These are phyloP conservation scores for Sarcophaga variegata DNA, from an alignment of 2,888 invertebrate species.

Conservation along the genomic window DNA sequence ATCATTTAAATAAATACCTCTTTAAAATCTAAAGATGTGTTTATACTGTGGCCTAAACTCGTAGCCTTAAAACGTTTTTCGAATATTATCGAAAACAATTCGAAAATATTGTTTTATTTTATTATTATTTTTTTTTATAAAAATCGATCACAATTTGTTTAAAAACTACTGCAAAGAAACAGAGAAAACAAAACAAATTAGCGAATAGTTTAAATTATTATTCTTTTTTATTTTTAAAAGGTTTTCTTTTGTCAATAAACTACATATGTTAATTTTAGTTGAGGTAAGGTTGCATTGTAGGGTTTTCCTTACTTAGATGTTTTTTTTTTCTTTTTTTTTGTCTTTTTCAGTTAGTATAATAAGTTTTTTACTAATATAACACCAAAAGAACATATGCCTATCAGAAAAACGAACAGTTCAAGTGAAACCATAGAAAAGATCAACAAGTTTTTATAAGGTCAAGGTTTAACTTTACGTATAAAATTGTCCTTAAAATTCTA, in stretches of 20 bases:
- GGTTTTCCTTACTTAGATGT: not conserved
- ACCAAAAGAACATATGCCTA: constrained; percentile 26
- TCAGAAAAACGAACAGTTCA: not conserved
- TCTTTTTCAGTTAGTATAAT: constrained; percentile 42
- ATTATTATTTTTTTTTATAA: constrained; percentile 44
- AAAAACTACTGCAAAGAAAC: constrained; percentile 77
- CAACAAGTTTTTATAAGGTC: constrained; percentile 23
- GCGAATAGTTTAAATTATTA: not conserved
- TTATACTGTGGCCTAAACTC: constrained; percentile 27
- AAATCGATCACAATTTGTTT: constrained; percentile 70
- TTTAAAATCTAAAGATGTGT: constrained; percentile 48
- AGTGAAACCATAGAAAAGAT: constrained; percentile 45
- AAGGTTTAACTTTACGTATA: too few relatives aligned
- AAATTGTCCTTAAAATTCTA: too few relatives aligned
- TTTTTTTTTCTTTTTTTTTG: not conserved
- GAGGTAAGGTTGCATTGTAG: constrained; percentile 17
- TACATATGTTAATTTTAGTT: constrained; percentile 19
- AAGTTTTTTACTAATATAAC: constrained; percentile 25
- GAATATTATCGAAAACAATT: constrained; percentile 42
- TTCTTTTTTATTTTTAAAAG: not conserved
- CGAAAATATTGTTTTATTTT: constrained; percentile 41
- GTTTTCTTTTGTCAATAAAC: not conserved
- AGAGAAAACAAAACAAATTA: constrained; percentile 71
- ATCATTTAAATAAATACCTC: constrained; percentile 49
- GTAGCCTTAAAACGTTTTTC: constrained; percentile 10